Base-by-base conservation (phyloP, 2,797 vertebrate species). In the Chloroceryle amazona region DNA sequence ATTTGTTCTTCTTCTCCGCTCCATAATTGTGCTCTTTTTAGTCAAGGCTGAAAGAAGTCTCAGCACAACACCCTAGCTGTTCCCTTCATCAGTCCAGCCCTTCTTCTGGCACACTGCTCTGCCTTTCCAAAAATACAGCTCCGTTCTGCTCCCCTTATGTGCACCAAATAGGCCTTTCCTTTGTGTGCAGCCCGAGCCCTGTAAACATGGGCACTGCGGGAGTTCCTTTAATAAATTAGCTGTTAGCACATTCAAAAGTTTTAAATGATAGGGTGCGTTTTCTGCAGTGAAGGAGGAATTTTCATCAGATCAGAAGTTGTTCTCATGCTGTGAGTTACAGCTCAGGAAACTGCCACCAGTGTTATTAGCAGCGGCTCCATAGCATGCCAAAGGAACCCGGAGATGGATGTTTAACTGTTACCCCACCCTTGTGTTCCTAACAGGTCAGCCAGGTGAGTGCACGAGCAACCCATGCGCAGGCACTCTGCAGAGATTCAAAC, bases 161-260 rank as follows among this genome's bases (percentile, higher is more conserved):
- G 66, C 72, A 11, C 78, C 10, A 18, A 81, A 82, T 60, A 67
- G 81, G 67, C 65, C 81, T 94, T 92, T 4, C 78, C 68, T 96
- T 82, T 92, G 83, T 68, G 3, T 67, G 74, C 72, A 70, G 84
- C 79, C 78, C 19, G 68, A 94, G 81, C 84, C 85, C 58, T 83
- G 91, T 93, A 95, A 94, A 88, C 93, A 87, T 26, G 65, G 91
- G 13, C 91, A 35, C 21, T 14, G 86, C 82, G 60, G 96, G 95
- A 93, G 80, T 54, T 41, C 66, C 55, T 93, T 80, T 94, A 94
- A 95, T 95, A 93, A 96, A 96, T 94, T 82, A 95, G 81, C 94
- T 95, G 91, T 94, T 95, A 93, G 93, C 86, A 89, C 90, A 66
- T 93, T 86, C 85, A 80, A 22, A 93, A 84, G 90, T 86, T 76